Evolutionary conservation across 2,888 invertebrate species (phyloP), one percentile per base, ranked within the genome.

Genomic region (Stenolophus ochropezus): DNA sequence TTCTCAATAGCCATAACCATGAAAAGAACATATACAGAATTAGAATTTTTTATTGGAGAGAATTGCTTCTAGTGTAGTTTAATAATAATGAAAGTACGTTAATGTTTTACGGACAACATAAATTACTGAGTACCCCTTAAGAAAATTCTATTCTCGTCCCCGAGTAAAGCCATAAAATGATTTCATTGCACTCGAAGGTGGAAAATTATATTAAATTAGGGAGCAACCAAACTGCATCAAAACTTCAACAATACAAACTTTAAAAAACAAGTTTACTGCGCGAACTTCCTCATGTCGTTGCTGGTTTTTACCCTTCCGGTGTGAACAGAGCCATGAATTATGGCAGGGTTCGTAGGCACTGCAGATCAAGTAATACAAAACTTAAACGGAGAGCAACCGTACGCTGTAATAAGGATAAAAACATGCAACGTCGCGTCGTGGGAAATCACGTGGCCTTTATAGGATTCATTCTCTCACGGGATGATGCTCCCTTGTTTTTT

Each of bases 331-430:
- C 33, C 27, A 69, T 69, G 27, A 69, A 69, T 69, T 69, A 69
- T 69, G 16, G 33, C 33, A 33, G 33, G 65, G 27, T 69, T 49
- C 51, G 51, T 74, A 49, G 53, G 1, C 74, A 25, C 74, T 23
- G 27, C 51, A 53, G 74, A 53, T 51, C 8, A 27, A 23, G 74
- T 74, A 74, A 74, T 74, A 74, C 74, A 53, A 51, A 74, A 74
- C 23, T 74, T 74, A 74, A 53, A 53, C 53, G 74, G 25, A 25
- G 56, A 58, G 76, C 76, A 76, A 76, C 58, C 51, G 56, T 58
- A 76, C 58, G 18, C 27, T 76, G 56, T 76, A 76, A 76, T 76
- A 74, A 76, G 76, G 56, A 76, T 76, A 76, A 76, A 76, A 76
- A 76, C 76, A 76, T 76, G 76, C 76, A 76, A 76, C 76, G 56